Evolutionary conservation across 2,113 vertebrate species (phyloP).

Genomic region (Prionailurus bengalensis): DNA sequence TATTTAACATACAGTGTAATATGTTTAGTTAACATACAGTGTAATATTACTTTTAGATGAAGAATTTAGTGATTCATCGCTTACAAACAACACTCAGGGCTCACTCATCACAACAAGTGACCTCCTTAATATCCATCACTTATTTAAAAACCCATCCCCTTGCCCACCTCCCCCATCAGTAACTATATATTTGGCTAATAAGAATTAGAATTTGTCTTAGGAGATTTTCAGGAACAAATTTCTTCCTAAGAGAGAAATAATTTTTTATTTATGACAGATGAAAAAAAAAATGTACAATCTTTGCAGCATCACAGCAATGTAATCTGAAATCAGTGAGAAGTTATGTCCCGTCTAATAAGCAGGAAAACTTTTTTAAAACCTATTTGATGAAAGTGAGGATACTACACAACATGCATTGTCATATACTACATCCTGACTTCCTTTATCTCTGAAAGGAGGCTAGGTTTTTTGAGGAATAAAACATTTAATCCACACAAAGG

Average conservation of each 20-base stretch:
- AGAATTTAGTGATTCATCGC: not conserved
- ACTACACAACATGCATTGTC: not conserved
- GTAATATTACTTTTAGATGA: not conserved
- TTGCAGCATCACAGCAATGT: not conserved
- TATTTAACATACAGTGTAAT: not conserved
- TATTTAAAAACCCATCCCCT: not conserved
- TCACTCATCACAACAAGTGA: not conserved
- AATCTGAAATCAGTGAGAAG: slow-evolving; percentile 41
- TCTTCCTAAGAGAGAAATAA: slow-evolving; percentile 8
- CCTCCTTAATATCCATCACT: not conserved
- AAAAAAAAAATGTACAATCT: not conserved
- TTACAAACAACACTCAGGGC: not conserved
- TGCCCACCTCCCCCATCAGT: not conserved
- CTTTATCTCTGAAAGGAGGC: not conserved
- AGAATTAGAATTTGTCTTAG: slow-evolving; percentile 56
- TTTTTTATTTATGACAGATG: not conserved
- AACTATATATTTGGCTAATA: not conserved
- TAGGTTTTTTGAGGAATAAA: slow-evolving; percentile 34
- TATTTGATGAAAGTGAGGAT: not conserved
- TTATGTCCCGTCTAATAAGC: slow-evolving; percentile 23
- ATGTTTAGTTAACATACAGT: not conserved
- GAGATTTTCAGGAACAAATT: slow-evolving; percentile 52
- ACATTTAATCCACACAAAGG: slow-evolving; percentile 20
- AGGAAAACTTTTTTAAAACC: not conserved
- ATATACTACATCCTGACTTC: not conserved